Evolutionary conservation across 2,888 invertebrate genomes (phyloP).

Genomic region (Tupiocoris notatus): DNA sequence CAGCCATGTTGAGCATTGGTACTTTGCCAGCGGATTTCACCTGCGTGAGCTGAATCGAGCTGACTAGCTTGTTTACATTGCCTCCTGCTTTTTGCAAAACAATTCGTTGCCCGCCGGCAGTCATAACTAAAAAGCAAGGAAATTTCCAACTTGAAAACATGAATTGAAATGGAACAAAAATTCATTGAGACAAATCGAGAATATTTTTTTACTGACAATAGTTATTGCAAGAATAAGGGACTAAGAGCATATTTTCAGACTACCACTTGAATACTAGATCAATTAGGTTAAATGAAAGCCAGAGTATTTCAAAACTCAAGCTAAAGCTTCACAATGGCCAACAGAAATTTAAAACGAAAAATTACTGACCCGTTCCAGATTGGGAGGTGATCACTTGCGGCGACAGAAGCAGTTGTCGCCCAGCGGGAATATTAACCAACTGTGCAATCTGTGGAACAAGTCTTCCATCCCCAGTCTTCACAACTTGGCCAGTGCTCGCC

Average conservation of each 20-base stretch:
- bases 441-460: constrained; percentile 57
- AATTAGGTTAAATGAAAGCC: neutral
- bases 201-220: too few species aligned
- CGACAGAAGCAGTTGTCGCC: constrained; percentile 67
- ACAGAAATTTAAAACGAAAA: neutral
- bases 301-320: neutral
- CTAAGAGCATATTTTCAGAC: too few species aligned
- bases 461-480: constrained; percentile 43
- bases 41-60: constrained; percentile 43
- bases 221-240: too few species aligned
- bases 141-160: constrained; percentile 1
- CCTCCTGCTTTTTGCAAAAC: constrained; percentile 53
- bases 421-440: constrained; percentile 68
- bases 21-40: constrained; percentile 51
- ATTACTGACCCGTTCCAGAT: constrained; percentile 30
- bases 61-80: constrained; percentile 46
- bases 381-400: constrained; percentile 49
- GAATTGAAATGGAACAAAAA: too few species aligned
- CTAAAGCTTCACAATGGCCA: neutral
- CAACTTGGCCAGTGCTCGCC: constrained; percentile 51
- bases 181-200: too few species aligned
- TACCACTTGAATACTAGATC: too few species aligned
- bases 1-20: constrained; percentile 54
- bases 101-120: constrained; percentile 61
- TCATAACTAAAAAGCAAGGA: constrained; percentile 53